These are phyloP conservation scores for Melanotaenia duboulayi DNA, from an alignment of 2,113 vertebrate genomes.

Conservation along the genomic window DNA sequence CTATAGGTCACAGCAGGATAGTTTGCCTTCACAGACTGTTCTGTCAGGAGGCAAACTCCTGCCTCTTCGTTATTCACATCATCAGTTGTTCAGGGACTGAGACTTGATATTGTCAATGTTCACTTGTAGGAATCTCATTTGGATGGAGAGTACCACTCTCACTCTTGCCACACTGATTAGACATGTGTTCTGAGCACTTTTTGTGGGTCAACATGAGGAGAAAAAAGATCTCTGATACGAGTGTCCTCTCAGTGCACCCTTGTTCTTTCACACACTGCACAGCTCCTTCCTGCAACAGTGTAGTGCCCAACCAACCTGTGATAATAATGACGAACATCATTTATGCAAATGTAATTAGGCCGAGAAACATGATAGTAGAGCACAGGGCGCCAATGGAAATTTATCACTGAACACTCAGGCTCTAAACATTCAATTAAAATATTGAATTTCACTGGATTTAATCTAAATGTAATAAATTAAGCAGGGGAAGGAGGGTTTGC, in stretches of 20 bases:
- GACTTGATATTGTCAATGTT: constrained; percentile 37
- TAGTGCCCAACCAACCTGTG: constrained; percentile 84
- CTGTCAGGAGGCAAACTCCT: constrained; percentile 22
- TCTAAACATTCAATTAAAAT: constrained; percentile 99
- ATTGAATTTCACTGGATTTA: constrained; percentile 97
- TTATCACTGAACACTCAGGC: constrained; percentile 94
- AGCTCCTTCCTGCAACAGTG: constrained; percentile 78
- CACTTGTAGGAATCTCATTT: constrained; percentile 20
- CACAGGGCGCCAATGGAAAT: constrained; percentile 91
- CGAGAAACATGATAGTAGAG: constrained; percentile 91
- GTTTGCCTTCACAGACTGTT: constrained; percentile 22
- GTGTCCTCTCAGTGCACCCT: constrained; percentile 32
- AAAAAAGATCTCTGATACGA: constrained; percentile 11
- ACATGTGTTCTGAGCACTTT: constrained; percentile 38
- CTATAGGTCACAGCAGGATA: constrained; percentile 47
- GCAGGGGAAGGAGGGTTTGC: constrained; percentile 86
- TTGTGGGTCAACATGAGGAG: constrained; percentile 38
- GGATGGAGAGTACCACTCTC: constrained; percentile 27
- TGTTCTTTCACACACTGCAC: constrained; percentile 31
- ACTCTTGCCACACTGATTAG: constrained; percentile 14
- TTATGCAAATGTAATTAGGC: constrained; percentile 99
- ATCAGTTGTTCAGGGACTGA: constrained; percentile 11
- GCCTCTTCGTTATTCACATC: constrained; percentile 7
- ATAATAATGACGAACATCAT: constrained; percentile 95
- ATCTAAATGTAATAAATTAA: constrained; percentile 98